A percentile compares a stretch with the other conserved stretches of the same genome.
These are phyloP conservation scores for Bursaphelenchus mucronatus DNA, from an alignment of 1,140 invertebrate genomes.

Conservation along the genomic window DNA sequence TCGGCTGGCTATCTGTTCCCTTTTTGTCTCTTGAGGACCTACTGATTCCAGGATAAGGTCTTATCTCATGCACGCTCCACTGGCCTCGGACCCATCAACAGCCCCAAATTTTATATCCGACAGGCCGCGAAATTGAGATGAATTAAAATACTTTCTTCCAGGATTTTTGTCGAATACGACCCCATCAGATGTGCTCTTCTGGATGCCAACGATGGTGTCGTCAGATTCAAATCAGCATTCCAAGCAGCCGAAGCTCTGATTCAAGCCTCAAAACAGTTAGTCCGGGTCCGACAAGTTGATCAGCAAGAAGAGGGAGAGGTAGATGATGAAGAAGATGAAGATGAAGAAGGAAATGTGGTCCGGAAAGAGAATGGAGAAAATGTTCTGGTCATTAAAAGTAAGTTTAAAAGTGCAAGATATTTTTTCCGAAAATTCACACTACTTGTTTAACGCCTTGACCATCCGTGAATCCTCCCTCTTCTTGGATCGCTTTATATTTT, in stretches of 20 bases:
- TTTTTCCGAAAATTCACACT: conserved; percentile 22
- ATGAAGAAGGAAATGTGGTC: neutral
- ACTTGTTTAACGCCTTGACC: conserved; percentile 1
- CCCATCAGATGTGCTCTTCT: conserved; percentile 16
- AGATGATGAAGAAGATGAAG: conserved; percentile 22
- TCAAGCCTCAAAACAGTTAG: conserved; percentile 5
- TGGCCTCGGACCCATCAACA: no score
- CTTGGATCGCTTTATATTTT: conserved; percentile 1
- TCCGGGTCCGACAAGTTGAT: conserved; percentile 22
- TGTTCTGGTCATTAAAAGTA: conserved; percentile 21
- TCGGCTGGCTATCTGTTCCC: neutral
- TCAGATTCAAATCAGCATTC: conserved; percentile 7
- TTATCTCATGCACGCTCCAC: neutral
- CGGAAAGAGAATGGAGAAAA: conserved; percentile 12
- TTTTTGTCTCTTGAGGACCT: neutral
- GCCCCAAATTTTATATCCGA: no score
- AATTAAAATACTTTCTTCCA: conserved; percentile 3
- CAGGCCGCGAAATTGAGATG: no score
- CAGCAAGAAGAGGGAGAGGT: conserved; percentile 30
- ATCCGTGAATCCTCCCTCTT: neutral
- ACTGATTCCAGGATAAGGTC: neutral
- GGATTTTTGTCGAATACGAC: conserved; percentile 14
- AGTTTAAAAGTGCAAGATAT: conserved; percentile 8
- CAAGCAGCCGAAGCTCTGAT: conserved; percentile 15
- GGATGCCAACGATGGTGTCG: neutral